Evolutionary conservation across 1,140 invertebrate genomes (phyloP).

Genomic region (Camponotus pennsylvanicus): DNA sequence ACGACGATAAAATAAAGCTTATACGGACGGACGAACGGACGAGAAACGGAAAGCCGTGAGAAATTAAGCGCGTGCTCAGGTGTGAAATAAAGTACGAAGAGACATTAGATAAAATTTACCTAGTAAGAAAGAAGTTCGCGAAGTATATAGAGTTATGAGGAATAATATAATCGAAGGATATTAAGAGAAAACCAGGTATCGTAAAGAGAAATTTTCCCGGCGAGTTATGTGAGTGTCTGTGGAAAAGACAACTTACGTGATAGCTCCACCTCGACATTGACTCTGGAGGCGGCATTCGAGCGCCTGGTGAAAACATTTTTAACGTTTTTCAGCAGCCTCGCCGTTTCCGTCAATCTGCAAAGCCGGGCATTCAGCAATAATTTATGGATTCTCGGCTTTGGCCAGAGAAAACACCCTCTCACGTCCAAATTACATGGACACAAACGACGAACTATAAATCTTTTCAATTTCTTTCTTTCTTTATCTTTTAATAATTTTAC

Average conservation of each 20-base stretch:
- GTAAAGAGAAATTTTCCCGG: conserved; percentile 21
- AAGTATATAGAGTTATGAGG: not conserved
- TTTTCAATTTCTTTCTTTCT: conserved; percentile 4
- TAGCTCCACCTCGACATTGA: conserved; percentile 94
- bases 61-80: conserved; percentile 57
- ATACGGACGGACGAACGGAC: conserved; percentile 21
- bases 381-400: conserved; percentile 64
- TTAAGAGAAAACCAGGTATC: not conserved
- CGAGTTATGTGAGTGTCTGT: conserved; percentile 40
- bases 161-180: too few species aligned
- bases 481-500: conserved; percentile 23
- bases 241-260: conserved; percentile 92
- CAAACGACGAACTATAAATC: conserved; percentile 25
- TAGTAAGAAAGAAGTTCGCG: conserved; percentile 33
- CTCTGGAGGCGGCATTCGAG: conserved; percentile 90
- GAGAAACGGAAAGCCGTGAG: conserved; percentile 51
- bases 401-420: not conserved
- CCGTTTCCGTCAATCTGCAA: conserved; percentile 97
- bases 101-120: not conserved
- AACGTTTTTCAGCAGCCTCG: conserved; percentile 96
- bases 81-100: not conserved
- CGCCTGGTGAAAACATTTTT: conserved; percentile 95
- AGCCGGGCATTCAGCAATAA: conserved; percentile 75
- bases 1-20: conserved; percentile 29
- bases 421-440: not conserved